Evolutionary conservation across 2,797 vertebrate species (phyloP).

Genomic region (Ctenosaura bakeri): DNA sequence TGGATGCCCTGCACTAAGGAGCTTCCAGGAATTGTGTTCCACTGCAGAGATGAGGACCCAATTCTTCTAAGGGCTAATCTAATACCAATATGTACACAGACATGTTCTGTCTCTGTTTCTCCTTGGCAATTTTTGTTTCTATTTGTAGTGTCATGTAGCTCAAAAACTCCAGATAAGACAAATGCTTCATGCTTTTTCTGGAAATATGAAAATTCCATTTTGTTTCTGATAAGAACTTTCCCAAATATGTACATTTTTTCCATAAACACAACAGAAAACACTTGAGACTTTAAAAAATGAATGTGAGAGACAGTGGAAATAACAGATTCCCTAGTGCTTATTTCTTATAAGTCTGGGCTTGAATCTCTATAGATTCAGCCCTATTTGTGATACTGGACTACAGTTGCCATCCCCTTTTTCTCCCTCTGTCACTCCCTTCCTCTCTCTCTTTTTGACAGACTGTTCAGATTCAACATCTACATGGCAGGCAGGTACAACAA

Average conservation of each 20-base stretch:
- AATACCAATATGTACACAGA: not conserved
- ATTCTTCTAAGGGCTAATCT: not conserved
- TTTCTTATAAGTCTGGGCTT: no score
- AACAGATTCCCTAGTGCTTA: no score
- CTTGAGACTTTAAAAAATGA: no score
- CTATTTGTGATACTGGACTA: no score
- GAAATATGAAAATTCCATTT: not conserved
- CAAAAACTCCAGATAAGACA: not conserved
- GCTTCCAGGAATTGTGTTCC: not conserved
- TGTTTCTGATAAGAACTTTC: no score
- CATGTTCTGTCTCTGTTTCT: not conserved
- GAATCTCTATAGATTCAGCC: no score
- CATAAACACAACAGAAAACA: no score
- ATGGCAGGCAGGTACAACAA: not conserved
- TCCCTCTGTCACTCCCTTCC: no score
- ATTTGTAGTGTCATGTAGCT: not conserved
- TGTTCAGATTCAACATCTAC: not conserved
- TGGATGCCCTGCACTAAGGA: not conserved
- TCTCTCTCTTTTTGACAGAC: not conserved
- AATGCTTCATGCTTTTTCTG: not conserved
- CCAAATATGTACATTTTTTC: no score
- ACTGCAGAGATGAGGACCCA: not conserved
- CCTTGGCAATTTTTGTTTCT: not conserved
- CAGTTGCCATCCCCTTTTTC: no score
- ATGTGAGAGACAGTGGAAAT: no score